Percentiles rank a stretch among this genome's conserved stretches.
phyloP scores from a whole-genome alignment of 2,113 vertebrate genomes.

The Atractosteus spatula region DNA sequence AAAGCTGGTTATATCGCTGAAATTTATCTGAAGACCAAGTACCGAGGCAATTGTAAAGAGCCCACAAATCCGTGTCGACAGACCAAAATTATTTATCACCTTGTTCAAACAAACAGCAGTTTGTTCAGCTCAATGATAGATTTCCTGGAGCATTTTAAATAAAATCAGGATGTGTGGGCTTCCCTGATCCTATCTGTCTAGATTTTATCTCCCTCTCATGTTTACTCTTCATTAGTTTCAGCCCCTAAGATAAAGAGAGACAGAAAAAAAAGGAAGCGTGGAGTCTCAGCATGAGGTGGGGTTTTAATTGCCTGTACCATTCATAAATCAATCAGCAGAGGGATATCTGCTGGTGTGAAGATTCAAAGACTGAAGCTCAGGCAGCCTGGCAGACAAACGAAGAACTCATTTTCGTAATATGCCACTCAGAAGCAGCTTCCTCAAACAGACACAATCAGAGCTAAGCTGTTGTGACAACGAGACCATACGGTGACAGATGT shows the following conservation, averaged over 20 bases:
- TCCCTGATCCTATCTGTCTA: constrained; percentile 37
- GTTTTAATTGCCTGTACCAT: constrained; percentile 36
- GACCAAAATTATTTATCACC: constrained; percentile 79
- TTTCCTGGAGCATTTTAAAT: constrained; percentile 31
- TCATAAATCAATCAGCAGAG: constrained; percentile 46
- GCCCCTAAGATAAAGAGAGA: constrained; percentile 41
- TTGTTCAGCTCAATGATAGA: constrained; percentile 24
- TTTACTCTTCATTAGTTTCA: constrained; percentile 47
- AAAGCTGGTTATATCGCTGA: constrained; percentile 17
- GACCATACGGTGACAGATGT: too few species aligned
- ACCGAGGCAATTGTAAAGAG: constrained; percentile 59
- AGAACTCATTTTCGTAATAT: constrained; percentile 25
- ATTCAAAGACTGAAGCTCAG: constrained; percentile 29
- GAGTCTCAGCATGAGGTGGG: not conserved
- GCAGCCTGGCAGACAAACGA: constrained; percentile 31
- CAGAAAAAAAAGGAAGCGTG: constrained; percentile 24
- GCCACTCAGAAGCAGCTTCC: constrained; percentile 37
- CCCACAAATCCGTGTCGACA: constrained; percentile 68
- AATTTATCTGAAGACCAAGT: constrained; percentile 51
- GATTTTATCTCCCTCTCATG: constrained; percentile 39
- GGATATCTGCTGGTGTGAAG: constrained; percentile 7
- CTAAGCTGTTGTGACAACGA: constrained; percentile 37
- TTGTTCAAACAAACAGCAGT: constrained; percentile 66
- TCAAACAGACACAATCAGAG: not conserved
- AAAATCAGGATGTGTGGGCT: constrained; percentile 18